Percentiles rank a stretch among this genome's conserved stretches.
phyloP scores from a whole-genome alignment of 2,888 invertebrate species.

The Celastrina argiolus region DNA sequence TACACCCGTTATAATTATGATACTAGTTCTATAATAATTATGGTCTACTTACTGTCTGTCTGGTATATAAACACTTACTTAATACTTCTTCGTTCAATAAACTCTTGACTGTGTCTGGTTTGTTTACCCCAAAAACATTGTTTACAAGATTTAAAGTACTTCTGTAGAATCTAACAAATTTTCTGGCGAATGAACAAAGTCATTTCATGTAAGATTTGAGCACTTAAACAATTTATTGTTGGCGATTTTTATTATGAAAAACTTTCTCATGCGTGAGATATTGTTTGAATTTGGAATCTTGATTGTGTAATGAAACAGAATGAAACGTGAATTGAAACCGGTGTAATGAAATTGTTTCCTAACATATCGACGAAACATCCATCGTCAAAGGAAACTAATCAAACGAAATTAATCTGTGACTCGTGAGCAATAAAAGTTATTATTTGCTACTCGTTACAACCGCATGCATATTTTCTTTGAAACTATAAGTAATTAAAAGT shows the following conservation, averaged over 20 bases:
- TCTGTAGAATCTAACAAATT: conserved; percentile 28
- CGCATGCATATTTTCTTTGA: not conserved
- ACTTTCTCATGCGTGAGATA: not conserved
- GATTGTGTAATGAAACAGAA: not conserved
- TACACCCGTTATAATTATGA: too few relatives aligned
- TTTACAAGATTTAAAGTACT: not conserved
- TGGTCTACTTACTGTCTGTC: too few relatives aligned
- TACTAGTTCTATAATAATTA: too few relatives aligned
- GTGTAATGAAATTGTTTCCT: not conserved
- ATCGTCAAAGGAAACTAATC: not conserved
- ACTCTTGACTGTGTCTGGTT: not conserved
- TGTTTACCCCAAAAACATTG: not conserved
- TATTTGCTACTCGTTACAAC: not conserved
- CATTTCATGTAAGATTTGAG: conserved; percentile 20
- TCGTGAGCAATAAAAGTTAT: not conserved
- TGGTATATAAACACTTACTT: too few relatives aligned
- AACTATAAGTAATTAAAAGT: too few relatives aligned
- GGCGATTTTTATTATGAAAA: not conserved
- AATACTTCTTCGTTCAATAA: not conserved
- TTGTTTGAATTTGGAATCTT: not conserved
- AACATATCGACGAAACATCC: not conserved
- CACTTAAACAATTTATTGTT: not conserved
- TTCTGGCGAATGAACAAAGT: conserved; percentile 29
- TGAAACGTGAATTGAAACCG: not conserved
- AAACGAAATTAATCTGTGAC: not conserved